A percentile compares a stretch with the other conserved stretches of the same genome.
These are phyloP conservation scores for Ormyrus pomaceus DNA, from an alignment of 2,888 invertebrate genomes.

Conservation along the genomic window DNA sequence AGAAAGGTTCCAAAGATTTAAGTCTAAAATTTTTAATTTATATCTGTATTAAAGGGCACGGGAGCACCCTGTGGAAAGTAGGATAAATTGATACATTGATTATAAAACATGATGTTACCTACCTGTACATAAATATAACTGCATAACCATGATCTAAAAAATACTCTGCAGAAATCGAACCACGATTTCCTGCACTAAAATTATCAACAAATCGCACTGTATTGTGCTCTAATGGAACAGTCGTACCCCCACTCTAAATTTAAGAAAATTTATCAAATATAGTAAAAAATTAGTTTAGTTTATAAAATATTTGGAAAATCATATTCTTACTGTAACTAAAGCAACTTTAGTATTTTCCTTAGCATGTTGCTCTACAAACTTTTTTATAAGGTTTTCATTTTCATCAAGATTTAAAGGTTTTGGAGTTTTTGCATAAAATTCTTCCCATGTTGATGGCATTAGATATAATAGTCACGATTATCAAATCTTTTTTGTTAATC, in stretches of 20 bases:
- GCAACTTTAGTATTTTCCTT: conserved; percentile 84
- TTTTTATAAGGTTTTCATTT: conserved; percentile 83
- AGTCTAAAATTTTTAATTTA: conserved; percentile 76
- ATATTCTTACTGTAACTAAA: conserved; percentile 84
- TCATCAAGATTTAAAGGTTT: conserved; percentile 87
- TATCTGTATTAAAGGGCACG: neutral
- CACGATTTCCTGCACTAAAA: conserved; percentile 97
- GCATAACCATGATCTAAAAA: conserved; percentile 92
- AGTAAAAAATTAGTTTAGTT: neutral
- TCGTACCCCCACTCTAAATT: conserved; percentile 94
- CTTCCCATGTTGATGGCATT: conserved; percentile 84
- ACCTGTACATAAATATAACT: conserved; percentile 94
- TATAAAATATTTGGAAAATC: conserved; percentile 14
- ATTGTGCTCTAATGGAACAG: conserved; percentile 96
- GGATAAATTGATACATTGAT: no score
- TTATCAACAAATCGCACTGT: conserved; percentile 99
- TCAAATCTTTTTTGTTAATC: no score
- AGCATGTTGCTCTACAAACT: conserved; percentile 85
- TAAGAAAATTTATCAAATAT: conserved; percentile 47
- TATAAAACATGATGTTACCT: conserved; percentile 11
- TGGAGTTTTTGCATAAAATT: conserved; percentile 88
- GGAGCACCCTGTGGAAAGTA: no score
- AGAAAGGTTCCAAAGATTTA: conserved; percentile 94
- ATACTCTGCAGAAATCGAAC: conserved; percentile 96
- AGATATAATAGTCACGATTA: neutral